A percentile compares a stretch with the other conserved stretches of the same genome.
Conservation (phyloP, 2,888 invertebrate species). For the Epinotia bilunana region DNA sequence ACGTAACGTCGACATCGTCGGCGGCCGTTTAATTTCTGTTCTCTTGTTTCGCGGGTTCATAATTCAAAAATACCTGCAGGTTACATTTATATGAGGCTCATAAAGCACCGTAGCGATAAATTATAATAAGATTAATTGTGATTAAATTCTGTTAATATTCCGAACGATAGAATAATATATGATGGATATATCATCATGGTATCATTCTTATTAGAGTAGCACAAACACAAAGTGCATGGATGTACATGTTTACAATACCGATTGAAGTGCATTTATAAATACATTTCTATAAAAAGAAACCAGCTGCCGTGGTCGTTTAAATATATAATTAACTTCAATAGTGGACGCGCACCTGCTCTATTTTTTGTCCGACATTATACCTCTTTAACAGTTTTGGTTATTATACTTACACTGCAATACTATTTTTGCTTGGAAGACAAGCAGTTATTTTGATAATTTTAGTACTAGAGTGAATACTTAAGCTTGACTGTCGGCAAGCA, state of each 20-base stretch:
- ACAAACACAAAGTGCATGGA: conserved; percentile 12
- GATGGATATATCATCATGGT: not conserved
- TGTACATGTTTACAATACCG: conserved; percentile 17
- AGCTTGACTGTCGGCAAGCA: conserved; percentile 15
- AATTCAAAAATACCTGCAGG: conserved; percentile 28
- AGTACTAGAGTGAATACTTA: conserved; percentile 4
- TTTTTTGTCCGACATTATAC: conserved; percentile 55
- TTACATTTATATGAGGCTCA: conserved; percentile 22
- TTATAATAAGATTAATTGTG: not conserved
- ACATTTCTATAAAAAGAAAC: conserved; percentile 54
- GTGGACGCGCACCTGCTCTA: conserved; percentile 57
- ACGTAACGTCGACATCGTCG: conserved; percentile 35
- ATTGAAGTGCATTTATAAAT: conserved; percentile 45
- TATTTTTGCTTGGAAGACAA: conserved; percentile 25
- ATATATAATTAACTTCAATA: conserved; percentile 58
- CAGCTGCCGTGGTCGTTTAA: conserved; percentile 59
- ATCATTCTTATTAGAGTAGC: not conserved
- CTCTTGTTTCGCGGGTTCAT: conserved; percentile 35
- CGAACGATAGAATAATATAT: not conserved
- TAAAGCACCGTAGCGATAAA: conserved; percentile 2
- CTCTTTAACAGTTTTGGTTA: conserved; percentile 46
- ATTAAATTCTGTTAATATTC: not conserved
- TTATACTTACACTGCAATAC: conserved; percentile 30
- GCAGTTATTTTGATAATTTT: conserved; percentile 15
- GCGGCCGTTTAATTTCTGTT: conserved; percentile 38